A percentile compares a stretch with the other conserved stretches of the same genome.
Conservation (phyloP, 2,113 vertebrate species). For the Chelonoidis abingdonii region DNA sequence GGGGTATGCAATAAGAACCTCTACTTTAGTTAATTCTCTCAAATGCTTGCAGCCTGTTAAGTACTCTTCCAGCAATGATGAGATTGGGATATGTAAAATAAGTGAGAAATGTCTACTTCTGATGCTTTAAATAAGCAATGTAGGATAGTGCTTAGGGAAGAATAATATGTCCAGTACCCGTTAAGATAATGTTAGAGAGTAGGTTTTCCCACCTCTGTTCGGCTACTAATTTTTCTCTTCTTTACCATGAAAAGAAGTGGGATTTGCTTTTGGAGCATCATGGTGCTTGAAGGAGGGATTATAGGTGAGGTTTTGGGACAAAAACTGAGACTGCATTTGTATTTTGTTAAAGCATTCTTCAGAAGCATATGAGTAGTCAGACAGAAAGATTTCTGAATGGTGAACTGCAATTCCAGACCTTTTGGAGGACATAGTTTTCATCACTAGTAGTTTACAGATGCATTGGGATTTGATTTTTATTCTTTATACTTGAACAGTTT, state of each 20-base stretch:
- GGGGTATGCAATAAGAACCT: background rate
- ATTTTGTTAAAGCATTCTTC: background rate
- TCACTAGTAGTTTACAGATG: accelerated
- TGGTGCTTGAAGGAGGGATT: background rate
- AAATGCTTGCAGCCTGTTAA: background rate
- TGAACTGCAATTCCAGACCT: accelerated
- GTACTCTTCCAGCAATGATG: background rate
- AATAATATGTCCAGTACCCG: background rate
- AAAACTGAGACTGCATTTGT: background rate
- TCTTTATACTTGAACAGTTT: accelerated
- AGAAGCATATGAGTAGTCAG: background rate
- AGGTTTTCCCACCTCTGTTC: background rate
- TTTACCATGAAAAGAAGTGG: background rate
- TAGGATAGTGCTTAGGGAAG: background rate
- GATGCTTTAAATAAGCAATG: background rate
- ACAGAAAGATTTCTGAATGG: background rate
- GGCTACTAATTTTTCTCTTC: background rate
- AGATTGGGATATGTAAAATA: background rate
- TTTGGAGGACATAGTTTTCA: background rate
- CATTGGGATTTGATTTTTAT: background rate
- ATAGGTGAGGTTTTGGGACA: background rate
- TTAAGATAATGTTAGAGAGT: background rate
- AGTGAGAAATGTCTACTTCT: background rate
- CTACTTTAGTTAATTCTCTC: background rate
- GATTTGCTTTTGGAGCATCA: too few species aligned